These are phyloP conservation scores for Nemopilema nomurai DNA, from an alignment of 30 jellyfish, hydroid and myxozoan genomes.

Conservation along the genomic window DNA sequence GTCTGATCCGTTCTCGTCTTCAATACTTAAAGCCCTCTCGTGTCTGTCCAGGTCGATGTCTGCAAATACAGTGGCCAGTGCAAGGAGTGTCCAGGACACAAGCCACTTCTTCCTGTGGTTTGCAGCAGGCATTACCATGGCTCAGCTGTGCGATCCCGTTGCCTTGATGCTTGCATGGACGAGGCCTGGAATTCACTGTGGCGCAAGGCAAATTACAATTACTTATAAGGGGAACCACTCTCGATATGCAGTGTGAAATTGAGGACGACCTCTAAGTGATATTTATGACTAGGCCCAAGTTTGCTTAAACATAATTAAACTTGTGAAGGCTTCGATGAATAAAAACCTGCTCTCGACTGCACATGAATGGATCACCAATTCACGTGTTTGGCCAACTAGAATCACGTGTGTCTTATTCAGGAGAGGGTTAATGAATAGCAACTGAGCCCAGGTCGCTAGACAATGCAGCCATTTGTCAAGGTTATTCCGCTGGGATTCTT, in stretches of 20 bases:
- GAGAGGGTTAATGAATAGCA: not conserved
- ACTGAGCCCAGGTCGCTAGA: not conserved
- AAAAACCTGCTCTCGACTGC: slow-evolving; percentile 29
- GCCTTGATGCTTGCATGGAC: not conserved
- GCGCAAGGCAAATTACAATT: too few species aligned
- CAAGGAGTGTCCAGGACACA: not conserved
- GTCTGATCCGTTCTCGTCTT: not conserved
- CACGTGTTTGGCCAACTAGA: slow-evolving; percentile 2
- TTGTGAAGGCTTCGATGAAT: not conserved
- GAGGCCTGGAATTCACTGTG: not conserved
- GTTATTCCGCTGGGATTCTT: not conserved
- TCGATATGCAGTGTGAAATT: not conserved
- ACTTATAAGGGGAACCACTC: not conserved
- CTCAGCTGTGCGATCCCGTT: not conserved
- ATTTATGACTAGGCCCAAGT: slow-evolving; percentile 35
- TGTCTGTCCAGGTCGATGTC: not conserved
- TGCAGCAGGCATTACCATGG: slow-evolving; percentile 6
- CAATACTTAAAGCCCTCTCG: not conserved
- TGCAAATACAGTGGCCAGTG: not conserved
- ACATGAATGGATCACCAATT: slow-evolving; percentile 19
- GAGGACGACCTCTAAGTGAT: not conserved
- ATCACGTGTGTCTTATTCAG: not conserved
- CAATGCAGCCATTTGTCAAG: not conserved
- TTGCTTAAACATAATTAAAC: slow-evolving; percentile 17
- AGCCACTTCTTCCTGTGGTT: slow-evolving; percentile 9